Base-by-base conservation (phyloP, 2,888 invertebrate genomes). In the Syritta pipiens region DNA sequence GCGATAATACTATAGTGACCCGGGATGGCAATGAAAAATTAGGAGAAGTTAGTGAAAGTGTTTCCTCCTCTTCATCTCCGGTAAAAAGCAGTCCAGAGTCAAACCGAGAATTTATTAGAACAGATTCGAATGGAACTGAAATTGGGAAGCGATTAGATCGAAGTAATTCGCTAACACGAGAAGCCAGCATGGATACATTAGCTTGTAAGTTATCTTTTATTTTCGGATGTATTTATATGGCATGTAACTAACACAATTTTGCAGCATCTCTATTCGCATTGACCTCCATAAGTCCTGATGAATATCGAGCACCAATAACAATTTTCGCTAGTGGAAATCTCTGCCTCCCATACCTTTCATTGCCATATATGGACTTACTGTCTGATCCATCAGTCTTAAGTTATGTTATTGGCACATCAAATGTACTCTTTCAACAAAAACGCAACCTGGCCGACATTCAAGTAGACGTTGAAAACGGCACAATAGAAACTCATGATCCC, bases 341-440 rank as follows among this genome's bases (percentile, higher is more conserved):
- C 10, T 98, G 98, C 88, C 92, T 98, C 88, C 99, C 99, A 12
- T 99, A 99, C 89, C 90, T 99, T 81, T 97, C 97, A 2, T 90
- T 99, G 82, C 97, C 98, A 83, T 98, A 97, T 87, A 92, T 98
- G 90, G 99, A 99, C 89, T 90, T 97, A 65, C 89, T 99, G 60
- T 93, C 93, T 51, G 97, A 98, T 88, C 92, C 94, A 2, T 95
- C 95, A 83, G 96, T 98, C 4, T 90, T 94, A 77, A 95, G 95
- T 22, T 95, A 95, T 89, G 91, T 97, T 42, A 95, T 98, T 69
- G 99, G 99, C 32, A 98, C 98, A n/a, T 98, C 98, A 10, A 99
- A 99, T 90, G 95, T 97, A n/a, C 90, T 99, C 30, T 99, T 99
- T 87, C 96, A 97, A 87, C 98, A 98, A 88, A 97, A 97, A 86